Evolutionary conservation across 2,888 invertebrate genomes (phyloP), one percentile per base, ranked within the genome.

Genomic region (Muschampia staudingeri): DNA sequence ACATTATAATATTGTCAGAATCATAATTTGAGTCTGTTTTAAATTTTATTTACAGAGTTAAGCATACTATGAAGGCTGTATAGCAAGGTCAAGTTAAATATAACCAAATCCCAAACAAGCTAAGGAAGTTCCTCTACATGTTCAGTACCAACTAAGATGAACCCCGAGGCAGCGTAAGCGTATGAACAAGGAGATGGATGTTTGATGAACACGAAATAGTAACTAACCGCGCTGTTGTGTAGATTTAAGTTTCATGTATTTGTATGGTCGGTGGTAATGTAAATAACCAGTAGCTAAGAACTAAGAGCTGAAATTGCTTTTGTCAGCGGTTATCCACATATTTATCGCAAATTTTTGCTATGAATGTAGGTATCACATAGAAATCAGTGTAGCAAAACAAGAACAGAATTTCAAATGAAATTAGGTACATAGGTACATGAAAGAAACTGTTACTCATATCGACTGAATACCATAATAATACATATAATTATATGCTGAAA

Each of bases 201-300:
- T 95, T 95, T 95, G 95, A 94, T 94, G 94, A 94, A 94, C 93
- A 93, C 92, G 91, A 93, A 93, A 92, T 93, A 91, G 70, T 56
- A 75, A 75, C 73, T 75, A 52, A 73, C 19, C 48, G 12, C 65
- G 19, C 73, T 69, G 48, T 67, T 80, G 65, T 67, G 77, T 73
- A 40, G 72, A 71, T 61, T 65, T 79, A 48, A 48, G 73, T 80
- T 80, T 75, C 44, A 52, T 52, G 11, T 48, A 67, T 73, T 79
- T 79, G 25, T 25, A 75, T 73, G 67, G 67, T 73, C 72, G 25
- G n/a, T 69, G 67, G 9, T 61, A 76, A 75, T 42, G 76, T 65
- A 72, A 69, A 78, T 70, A 72, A 6, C 34, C 14, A 44, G 37
- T 48, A 65, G 8, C 52, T 3, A 65, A 52, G 40, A 70, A 37